These are phyloP conservation scores for Tenthredo amoena DNA, from an alignment of 2,888 invertebrate species.

Conservation along the genomic window DNA sequence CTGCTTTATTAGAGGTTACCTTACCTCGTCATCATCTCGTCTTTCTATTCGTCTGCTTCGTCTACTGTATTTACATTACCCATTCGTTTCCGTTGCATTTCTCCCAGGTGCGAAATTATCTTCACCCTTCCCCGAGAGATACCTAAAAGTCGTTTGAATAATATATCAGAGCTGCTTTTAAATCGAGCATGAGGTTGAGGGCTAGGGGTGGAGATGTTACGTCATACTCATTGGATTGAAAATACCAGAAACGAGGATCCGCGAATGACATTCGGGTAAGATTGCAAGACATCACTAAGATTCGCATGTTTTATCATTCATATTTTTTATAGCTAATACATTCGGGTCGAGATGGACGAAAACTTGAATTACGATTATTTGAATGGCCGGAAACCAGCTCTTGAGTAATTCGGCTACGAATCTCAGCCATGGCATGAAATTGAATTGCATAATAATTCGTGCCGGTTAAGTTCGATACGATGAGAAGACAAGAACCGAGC, in stretches of 20 bases:
- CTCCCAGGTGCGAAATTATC: not conserved
- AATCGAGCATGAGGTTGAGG: not conserved
- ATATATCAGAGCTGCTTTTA: not conserved
- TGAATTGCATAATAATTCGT: constrained; percentile 13
- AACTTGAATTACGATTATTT: not conserved
- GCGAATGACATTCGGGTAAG: not conserved
- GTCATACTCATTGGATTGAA: not conserved
- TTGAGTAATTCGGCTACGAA: not conserved
- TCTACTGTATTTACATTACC: constrained; percentile 19
- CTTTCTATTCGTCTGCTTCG: constrained; percentile 1
- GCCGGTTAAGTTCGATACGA: not conserved
- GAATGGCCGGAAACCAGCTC: not conserved
- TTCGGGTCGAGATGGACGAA: not conserved
- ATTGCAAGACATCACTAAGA: not conserved
- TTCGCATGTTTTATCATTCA: not conserved
- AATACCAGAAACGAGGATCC: not conserved
- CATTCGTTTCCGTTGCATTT: not conserved
- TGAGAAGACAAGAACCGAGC: not conserved
- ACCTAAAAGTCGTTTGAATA: not conserved
- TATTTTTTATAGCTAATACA: not conserved
- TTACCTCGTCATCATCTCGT: constrained; percentile 24
- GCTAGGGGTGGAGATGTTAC: not conserved
- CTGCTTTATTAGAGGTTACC: constrained; percentile 36
- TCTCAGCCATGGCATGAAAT: not conserved
- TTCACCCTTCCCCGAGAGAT: too few relatives aligned